Percentiles rank a stretch among this genome's conserved stretches.
Evolutionary conservation across 2,797 vertebrate species (phyloP).

Genomic region (Squalus acanthias): DNA sequence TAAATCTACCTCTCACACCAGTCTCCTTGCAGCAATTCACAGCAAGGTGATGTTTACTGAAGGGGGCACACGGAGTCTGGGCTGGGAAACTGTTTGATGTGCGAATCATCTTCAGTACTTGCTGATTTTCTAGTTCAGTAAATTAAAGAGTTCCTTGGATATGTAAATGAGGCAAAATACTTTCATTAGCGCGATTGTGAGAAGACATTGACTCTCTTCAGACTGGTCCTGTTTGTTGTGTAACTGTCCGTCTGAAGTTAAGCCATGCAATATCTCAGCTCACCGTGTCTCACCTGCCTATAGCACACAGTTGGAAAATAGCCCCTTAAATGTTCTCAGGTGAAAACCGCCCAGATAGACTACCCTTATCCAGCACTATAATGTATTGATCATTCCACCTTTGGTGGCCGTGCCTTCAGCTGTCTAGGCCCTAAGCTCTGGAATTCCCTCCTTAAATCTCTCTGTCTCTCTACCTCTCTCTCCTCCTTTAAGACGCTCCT

Average conservation of each 20-base stretch:
- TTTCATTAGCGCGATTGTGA: neutral
- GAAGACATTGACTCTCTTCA: neutral
- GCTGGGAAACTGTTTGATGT: neutral
- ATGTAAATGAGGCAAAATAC: neutral
- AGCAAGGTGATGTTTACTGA: slow-evolving; percentile 9
- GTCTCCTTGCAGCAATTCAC: neutral
- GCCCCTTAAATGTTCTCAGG: neutral
- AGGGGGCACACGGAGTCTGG: neutral
- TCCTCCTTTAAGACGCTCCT: too few species aligned
- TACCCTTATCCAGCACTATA: neutral
- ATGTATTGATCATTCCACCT: too few species aligned
- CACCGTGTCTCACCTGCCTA: neutral
- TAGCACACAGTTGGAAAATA: neutral
- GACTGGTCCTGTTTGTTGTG: too few species aligned
- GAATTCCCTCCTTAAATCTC: neutral
- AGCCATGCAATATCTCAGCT: neutral
- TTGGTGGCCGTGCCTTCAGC: neutral
- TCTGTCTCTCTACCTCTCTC: too few species aligned
- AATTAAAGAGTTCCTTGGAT: slow-evolving; percentile 29
- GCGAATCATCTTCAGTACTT: neutral
- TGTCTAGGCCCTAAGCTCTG: neutral
- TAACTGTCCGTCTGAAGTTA: neutral
- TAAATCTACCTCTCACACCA: neutral
- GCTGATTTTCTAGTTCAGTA: neutral
- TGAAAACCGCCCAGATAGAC: neutral